These are phyloP conservation scores for Amphipoea lucens DNA, from an alignment of 2,888 invertebrate genomes.

Conservation along the genomic window DNA sequence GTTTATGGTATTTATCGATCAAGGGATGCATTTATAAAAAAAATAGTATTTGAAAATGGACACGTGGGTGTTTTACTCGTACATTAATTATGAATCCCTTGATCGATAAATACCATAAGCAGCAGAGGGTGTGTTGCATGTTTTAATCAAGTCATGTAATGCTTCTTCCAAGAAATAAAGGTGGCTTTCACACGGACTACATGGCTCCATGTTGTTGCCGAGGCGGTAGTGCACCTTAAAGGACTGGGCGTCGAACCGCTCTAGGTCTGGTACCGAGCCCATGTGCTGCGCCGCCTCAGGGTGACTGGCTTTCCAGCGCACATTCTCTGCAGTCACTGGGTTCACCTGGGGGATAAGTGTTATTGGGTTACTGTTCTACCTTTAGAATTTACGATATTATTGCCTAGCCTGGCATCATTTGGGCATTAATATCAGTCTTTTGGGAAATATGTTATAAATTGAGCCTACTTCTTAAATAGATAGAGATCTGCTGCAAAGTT, in stretches of 20 bases:
- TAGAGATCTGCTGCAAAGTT: background rate
- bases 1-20: no score
- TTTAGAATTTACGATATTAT: background rate
- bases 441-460: background rate
- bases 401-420: no score
- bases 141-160: no score
- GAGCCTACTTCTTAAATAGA: background rate
- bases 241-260: slow-evolving; percentile 70
- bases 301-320: slow-evolving; percentile 77
- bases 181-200: no score
- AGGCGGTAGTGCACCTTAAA: slow-evolving; percentile 92
- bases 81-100: no score
- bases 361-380: background rate
- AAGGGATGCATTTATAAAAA: no score
- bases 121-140: no score
- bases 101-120: no score
- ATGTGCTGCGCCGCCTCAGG: slow-evolving; percentile 89
- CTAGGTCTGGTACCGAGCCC: slow-evolving; percentile 91
- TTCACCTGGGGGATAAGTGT: slow-evolving; percentile 78
- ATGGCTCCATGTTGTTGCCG: slow-evolving; percentile 79
- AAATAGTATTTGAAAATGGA: no score
- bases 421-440: background rate
- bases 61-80: no score
- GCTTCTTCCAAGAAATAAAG: no score
- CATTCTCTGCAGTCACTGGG: slow-evolving; percentile 91